phyloP scores from a whole-genome alignment of 2,797 vertebrate species.

The Rhinogobio ventralis region DNA sequence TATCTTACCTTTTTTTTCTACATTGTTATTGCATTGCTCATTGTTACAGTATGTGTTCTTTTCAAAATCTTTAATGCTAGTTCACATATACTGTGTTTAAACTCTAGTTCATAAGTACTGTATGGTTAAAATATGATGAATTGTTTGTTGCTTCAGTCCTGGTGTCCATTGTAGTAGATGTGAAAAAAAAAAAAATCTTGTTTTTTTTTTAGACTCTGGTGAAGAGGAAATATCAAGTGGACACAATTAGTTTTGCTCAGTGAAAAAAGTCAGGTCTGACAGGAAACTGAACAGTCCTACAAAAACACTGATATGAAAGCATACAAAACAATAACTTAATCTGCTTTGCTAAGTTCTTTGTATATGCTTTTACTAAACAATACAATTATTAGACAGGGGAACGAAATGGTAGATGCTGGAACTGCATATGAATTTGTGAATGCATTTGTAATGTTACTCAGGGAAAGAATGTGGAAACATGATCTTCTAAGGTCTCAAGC shows the following conservation, averaged over 20 bases:
- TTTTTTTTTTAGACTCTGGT: not conserved
- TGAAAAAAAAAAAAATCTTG: not conserved
- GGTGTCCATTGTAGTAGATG: not conserved
- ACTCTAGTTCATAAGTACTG: not conserved
- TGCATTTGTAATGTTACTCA: not conserved
- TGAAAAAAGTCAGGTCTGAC: not conserved
- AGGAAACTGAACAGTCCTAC: not conserved
- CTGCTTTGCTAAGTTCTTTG: not conserved
- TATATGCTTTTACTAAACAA: not conserved
- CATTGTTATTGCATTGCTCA: too few relatives aligned
- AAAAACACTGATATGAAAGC: not conserved
- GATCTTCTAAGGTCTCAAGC: not conserved
- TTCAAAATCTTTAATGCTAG: too few relatives aligned
- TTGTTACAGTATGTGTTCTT: too few relatives aligned
- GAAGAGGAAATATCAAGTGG: not conserved
- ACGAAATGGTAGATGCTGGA: not conserved
- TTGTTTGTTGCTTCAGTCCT: not conserved
- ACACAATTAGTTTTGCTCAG: not conserved
- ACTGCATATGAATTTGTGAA: not conserved
- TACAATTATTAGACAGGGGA: not conserved
- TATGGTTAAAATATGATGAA: too few relatives aligned
- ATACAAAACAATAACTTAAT: not conserved
- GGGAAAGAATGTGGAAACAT: not conserved
- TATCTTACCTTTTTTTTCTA: too few relatives aligned
- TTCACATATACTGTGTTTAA: not conserved